A percentile compares a stretch with the other conserved stretches of the same genome.
Evolutionary conservation across 2,888 invertebrate species (phyloP).

Genomic region (Tinea semifulvella): DNA sequence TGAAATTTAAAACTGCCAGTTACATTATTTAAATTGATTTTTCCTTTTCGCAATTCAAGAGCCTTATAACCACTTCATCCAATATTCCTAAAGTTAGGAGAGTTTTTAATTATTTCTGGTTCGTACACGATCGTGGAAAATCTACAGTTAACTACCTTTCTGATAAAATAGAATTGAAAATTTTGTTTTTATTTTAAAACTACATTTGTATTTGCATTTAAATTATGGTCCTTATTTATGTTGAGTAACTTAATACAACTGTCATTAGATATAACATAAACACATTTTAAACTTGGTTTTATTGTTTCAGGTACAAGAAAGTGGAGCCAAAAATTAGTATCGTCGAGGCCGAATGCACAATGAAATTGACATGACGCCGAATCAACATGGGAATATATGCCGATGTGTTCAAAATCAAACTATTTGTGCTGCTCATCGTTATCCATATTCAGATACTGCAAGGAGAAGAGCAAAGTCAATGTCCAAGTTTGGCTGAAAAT

Average conservation of each 20-base stretch:
- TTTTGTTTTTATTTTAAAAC: too few species aligned
- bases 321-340: not conserved
- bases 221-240: too few species aligned
- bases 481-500: conserved; percentile 79
- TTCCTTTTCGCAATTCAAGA: not conserved
- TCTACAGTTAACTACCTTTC: too few species aligned
- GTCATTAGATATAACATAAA: too few species aligned
- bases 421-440: conserved; percentile 63
- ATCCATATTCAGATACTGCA: conserved; percentile 60
- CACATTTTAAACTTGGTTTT: too few species aligned
- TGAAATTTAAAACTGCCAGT: too few species aligned
- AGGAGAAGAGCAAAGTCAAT: conserved; percentile 67
- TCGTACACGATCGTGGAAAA: too few species aligned
- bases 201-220: too few species aligned
- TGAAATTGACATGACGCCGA: conserved; percentile 59
- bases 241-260: too few species aligned
- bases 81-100: not conserved
- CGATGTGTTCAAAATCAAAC: conserved; percentile 48
- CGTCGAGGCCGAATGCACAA: conserved; percentile 37
- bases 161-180: too few species aligned
- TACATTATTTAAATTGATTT: not conserved
- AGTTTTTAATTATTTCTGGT: not conserved
- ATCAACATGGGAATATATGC: conserved; percentile 50
- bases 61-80: not conserved
- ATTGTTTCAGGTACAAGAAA: conserved; percentile 12